These are phyloP conservation scores for Hypselothyrea guttata DNA, from an alignment of 2,888 invertebrate genomes.

Conservation along the genomic window DNA sequence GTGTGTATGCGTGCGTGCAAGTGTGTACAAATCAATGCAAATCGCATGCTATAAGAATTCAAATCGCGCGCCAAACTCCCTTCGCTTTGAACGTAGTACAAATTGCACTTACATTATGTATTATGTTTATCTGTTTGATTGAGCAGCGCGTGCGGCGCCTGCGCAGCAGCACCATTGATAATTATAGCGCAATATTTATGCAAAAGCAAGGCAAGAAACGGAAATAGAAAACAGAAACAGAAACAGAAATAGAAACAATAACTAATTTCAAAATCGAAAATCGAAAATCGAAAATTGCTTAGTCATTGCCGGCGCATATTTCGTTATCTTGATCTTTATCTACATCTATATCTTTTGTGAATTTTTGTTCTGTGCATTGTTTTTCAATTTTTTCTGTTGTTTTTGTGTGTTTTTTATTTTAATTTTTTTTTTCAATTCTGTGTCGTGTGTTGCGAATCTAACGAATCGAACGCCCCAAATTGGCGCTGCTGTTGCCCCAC, in stretches of 20 bases:
- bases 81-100: background rate
- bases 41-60: constrained; percentile 32
- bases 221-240: background rate
- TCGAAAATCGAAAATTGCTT: constrained; percentile 17
- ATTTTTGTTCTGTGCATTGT: background rate
- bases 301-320: constrained; percentile 30
- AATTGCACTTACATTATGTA: constrained; percentile 1
- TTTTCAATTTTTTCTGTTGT: constrained; percentile 5
- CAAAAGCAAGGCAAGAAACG: background rate
- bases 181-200: too few species aligned
- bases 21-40: constrained; percentile 14
- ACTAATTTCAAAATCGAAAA: constrained; percentile 13
- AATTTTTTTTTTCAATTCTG: constrained; percentile 4
- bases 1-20: constrained; percentile 20
- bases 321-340: constrained; percentile 5
- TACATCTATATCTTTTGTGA: background rate
- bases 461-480: constrained; percentile 24
- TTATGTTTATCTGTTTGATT: background rate
- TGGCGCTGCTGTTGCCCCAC: constrained; percentile 7
- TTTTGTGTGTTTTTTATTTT: background rate
- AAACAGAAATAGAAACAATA: constrained; percentile 24
- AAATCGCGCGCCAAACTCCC: constrained; percentile 44
- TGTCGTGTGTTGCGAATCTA: constrained; percentile 17
- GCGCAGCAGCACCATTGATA: constrained; percentile 14
- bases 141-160: constrained; percentile 32